phyloP scores from a whole-genome alignment of 2,797 vertebrate species.

The Takifugu ocellatus region DNA sequence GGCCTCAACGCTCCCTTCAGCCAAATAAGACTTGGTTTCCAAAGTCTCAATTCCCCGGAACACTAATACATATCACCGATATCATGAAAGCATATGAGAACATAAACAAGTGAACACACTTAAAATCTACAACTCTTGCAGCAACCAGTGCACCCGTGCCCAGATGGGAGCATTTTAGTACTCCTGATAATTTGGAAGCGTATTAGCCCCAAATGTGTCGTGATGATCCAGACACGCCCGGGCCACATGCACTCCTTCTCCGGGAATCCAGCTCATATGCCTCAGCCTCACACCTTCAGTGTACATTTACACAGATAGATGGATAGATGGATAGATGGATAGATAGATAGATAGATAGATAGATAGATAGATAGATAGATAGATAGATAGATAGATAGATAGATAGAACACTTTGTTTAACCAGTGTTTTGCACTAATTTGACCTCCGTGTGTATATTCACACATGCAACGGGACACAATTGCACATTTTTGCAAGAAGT shows the following conservation, averaged over 20 bases:
- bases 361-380: conserved; percentile 36
- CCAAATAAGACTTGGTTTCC: too few species aligned
- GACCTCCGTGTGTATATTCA: conserved; percentile 13
- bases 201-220: conserved; percentile 32
- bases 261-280: conserved; percentile 47
- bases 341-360: conserved; percentile 13
- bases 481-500: conserved; percentile 35
- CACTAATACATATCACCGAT: too few species aligned
- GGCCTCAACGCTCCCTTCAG: conserved; percentile 18
- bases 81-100: too few species aligned
- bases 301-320: conserved; percentile 12
- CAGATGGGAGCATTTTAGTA: conserved; percentile 31
- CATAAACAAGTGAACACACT: neutral
- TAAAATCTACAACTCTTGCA: conserved; percentile 2
- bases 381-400: conserved; percentile 39
- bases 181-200: conserved; percentile 48
- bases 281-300: conserved; percentile 25
- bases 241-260: conserved; percentile 41
- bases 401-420: conserved; percentile 32
- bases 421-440: conserved; percentile 24
- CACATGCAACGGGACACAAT: conserved; percentile 30
- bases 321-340: conserved; percentile 15
- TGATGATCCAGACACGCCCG: conserved; percentile 72
- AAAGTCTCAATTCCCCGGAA: too few species aligned
- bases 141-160: conserved; percentile 28